Evolutionary conservation across 2,797 vertebrate species (phyloP).

Genomic region (Vultur gryphus): DNA sequence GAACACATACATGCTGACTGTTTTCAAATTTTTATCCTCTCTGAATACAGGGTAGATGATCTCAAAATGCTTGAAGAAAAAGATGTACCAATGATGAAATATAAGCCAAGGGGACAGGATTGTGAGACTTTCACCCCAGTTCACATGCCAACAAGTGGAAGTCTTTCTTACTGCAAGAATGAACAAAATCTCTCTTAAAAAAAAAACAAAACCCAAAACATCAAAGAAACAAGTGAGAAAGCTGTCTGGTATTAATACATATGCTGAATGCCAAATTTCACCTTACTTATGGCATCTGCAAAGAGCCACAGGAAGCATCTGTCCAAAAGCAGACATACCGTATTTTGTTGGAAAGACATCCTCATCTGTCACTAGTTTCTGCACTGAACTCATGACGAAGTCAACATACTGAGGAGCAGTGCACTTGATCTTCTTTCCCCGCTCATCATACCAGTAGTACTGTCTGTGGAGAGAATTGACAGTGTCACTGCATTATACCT

Average conservation of each 20-base stretch:
- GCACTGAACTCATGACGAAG: slow-evolving; percentile 97
- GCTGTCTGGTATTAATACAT: neutral
- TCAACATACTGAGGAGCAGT: slow-evolving; percentile 98
- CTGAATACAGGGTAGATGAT: neutral
- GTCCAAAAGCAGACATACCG: slow-evolving; percentile 71
- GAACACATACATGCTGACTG: neutral
- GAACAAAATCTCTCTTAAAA: neutral
- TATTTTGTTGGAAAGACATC: slow-evolving; percentile 99
- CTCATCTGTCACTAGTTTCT: slow-evolving; percentile 98
- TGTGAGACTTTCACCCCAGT: neutral
- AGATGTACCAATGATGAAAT: neutral
- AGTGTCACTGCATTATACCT: neutral
- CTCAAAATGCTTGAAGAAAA: neutral
- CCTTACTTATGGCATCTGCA: neutral
- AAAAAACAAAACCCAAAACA: neutral
- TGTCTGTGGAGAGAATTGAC: slow-evolving; percentile 78
- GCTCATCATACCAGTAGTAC: slow-evolving; percentile 99
- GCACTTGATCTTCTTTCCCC: slow-evolving; percentile 98
- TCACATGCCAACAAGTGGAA: neutral
- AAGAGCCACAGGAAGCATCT: neutral
- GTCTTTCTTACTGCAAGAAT: neutral
- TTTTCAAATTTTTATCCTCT: neutral
- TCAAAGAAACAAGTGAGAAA: neutral
- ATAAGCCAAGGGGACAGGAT: neutral
- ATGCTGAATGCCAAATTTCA: neutral